phyloP scores from a whole-genome alignment of 2,888 invertebrate species.

The Phorcus lineatus region DNA sequence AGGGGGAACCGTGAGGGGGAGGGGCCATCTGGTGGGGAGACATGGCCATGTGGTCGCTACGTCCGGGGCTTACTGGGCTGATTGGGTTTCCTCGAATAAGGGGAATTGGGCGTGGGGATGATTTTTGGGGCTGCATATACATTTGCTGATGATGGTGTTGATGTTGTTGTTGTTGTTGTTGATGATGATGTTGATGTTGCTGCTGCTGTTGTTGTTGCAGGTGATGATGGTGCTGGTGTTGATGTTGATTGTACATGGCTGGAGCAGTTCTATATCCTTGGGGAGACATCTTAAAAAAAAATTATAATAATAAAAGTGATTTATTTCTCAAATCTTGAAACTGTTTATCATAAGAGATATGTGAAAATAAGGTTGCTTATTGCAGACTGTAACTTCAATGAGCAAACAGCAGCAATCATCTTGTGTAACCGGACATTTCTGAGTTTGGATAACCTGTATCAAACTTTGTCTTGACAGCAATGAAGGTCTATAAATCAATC shows the following conservation, averaged over 20 bases:
- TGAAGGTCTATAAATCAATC: too few species aligned
- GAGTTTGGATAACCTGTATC: too few species aligned
- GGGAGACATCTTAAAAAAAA: neutral
- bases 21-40: neutral
- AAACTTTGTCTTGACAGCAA: too few species aligned
- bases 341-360: too few species aligned
- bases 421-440: too few species aligned
- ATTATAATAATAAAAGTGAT: too few species aligned
- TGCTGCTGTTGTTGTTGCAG: conserved; percentile 4
- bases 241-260: conserved; percentile 19
- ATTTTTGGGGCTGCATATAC: neutral
- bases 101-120: neutral
- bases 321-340: too few species aligned
- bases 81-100: neutral
- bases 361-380: too few species aligned
- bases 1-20: neutral
- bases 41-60: neutral
- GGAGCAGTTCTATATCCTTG: neutral
- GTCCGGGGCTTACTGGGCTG: neutral
- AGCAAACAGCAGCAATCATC: too few species aligned
- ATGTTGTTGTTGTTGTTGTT: neutral
- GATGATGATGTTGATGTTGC: conserved; percentile 7
- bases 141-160: conserved; percentile 28
- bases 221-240: conserved; percentile 13
- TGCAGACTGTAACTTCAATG: too few species aligned